phyloP scores from a whole-genome alignment of 2,888 invertebrate species.

The Leucoma salicis region DNA sequence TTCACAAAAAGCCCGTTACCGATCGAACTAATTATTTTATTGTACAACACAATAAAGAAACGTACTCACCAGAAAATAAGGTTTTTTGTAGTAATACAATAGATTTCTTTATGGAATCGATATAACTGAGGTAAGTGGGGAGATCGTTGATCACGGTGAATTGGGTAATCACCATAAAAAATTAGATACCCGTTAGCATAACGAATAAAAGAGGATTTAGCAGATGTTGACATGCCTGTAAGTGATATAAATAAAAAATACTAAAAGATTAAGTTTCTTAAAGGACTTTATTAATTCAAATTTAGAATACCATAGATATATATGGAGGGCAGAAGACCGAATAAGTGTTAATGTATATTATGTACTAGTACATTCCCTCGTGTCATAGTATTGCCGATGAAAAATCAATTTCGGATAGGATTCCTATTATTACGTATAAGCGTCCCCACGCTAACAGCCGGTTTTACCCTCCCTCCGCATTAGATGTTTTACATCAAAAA shows the following conservation, averaged over 20 bases:
- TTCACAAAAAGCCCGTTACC: constrained; percentile 67
- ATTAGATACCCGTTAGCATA: constrained; percentile 12
- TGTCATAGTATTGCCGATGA: too few species aligned
- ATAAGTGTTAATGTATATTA: too few species aligned
- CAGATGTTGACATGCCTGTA: constrained; percentile 15
- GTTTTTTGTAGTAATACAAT: constrained; percentile 70
- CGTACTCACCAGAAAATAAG: constrained; percentile 72
- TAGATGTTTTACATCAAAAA: too few species aligned
- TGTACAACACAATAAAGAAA: constrained; percentile 69
- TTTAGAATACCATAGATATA: too few species aligned
- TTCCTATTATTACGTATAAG: too few species aligned
- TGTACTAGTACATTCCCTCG: too few species aligned
- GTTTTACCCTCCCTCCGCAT: too few species aligned
- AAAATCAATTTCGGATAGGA: too few species aligned
- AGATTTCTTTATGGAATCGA: constrained; percentile 62
- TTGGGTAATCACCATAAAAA: constrained; percentile 19
- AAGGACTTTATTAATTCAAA: too few species aligned
- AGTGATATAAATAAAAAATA: not conserved
- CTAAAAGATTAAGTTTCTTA: too few species aligned
- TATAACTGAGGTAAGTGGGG: constrained; percentile 63
- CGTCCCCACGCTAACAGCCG: too few species aligned
- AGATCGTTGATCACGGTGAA: constrained; percentile 47
- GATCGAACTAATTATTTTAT: constrained; percentile 76
- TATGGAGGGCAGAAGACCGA: too few species aligned
- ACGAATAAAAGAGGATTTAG: constrained; percentile 11